Base-by-base conservation (phyloP, 1,140 invertebrate species). In the Monochamus saltuarius region DNA sequence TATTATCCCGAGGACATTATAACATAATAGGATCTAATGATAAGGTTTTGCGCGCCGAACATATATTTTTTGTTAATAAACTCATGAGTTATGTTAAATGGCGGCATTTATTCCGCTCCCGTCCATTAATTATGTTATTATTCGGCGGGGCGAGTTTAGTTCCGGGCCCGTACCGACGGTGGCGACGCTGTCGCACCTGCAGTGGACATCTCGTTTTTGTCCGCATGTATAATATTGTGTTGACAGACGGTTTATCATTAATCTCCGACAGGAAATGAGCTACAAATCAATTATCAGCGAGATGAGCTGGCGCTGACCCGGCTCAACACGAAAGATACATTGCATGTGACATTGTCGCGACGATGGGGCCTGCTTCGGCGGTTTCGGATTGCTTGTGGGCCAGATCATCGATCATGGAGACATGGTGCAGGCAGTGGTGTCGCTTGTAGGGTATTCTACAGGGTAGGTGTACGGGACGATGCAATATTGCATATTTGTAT, bases 161-260 rank as follows among this genome's bases (percentile, higher is more conserved):
- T 13, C 13, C 35, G 35, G 35, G 39, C 39, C 39, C 16, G n/a
- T 6, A 6, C 22, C 22, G 22, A 29, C 22, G 22, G 39, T 38
- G 38, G 45, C 40, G 19, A 19, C 52, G 22, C 22, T 29, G 22
- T 29, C 54, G 42, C 55, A 62, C 61, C 61, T 62, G 61, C 61
- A 57, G 54, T 56, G 61, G 61, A 62, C 61, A 57, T 56, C 53
- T 59, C 61, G 63, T 69, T 69, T 68, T 69, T 66, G 64, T 69
- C 64, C 62, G 67, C 65, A 66, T 69, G 57, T 59, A 69, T 69
- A 69, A 69, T 69, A 59, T 66, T 69, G 61, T 60, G 67, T 58
- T 67, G 65, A 69, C 65, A 69, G 67, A 63, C 61, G 59, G 54
- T 60, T 61, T 51, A 67, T 66, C 62, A 67, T 69, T 69, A 69